These are phyloP conservation scores for Grallaria varia DNA, from an alignment of 2,113 vertebrate genomes.

Conservation along the genomic window DNA sequence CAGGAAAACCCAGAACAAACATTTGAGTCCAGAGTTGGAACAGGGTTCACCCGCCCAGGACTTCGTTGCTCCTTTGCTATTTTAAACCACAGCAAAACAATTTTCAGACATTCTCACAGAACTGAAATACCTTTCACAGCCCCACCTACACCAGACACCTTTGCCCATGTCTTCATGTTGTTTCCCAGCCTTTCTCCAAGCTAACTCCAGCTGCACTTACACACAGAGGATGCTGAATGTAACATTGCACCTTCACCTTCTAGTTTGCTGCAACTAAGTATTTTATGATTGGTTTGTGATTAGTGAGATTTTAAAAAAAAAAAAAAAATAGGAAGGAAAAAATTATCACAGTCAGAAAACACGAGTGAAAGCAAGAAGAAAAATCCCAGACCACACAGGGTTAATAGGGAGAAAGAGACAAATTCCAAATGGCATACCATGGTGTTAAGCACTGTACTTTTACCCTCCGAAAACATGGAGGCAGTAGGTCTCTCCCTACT, in stretches of 20 bases:
- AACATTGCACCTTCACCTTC: background rate
- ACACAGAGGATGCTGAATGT: background rate
- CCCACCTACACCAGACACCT: background rate
- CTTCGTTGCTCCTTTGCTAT: background rate
- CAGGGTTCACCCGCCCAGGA: background rate
- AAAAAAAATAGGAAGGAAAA: background rate
- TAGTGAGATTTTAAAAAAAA: background rate
- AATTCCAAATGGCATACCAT: slow-evolving; percentile 74
- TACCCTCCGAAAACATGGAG: slow-evolving; percentile 76
- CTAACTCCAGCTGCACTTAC: background rate
- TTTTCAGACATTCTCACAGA: background rate
- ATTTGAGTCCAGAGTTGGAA: background rate
- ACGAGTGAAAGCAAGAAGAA: slow-evolving; percentile 26
- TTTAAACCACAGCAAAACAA: background rate
- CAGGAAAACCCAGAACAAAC: background rate
- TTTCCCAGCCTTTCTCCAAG: background rate
- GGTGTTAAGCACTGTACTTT: slow-evolving; percentile 74
- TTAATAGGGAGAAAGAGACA: slow-evolving; percentile 59
- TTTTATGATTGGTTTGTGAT: background rate
- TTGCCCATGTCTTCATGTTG: background rate
- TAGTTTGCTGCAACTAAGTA: background rate
- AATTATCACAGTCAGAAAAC: slow-evolving; percentile 19
- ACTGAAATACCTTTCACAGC: background rate
- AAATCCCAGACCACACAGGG: background rate
- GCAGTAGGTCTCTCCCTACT: slow-evolving; percentile 72